Conservation (phyloP, 2,888 invertebrate genomes). For the Hirtodrosophila trivittata region DNA sequence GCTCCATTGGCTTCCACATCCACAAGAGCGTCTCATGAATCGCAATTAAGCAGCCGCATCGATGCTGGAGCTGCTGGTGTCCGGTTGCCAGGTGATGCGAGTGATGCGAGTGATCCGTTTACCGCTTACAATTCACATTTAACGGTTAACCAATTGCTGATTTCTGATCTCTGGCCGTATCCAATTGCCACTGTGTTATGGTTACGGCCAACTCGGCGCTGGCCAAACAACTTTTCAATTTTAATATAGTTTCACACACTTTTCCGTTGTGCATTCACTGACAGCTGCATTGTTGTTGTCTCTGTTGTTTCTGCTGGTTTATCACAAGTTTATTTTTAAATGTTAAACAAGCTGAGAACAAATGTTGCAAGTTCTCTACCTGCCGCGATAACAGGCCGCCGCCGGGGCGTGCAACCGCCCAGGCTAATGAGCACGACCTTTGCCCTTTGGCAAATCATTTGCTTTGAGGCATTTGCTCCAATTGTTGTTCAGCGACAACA, state of each 20-base stretch:
- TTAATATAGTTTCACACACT: constrained; percentile 69
- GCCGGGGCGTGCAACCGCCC: no score
- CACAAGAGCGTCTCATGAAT: no score
- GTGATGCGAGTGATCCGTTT: constrained; percentile 54
- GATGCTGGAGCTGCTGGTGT: constrained; percentile 47
- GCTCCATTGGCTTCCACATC: constrained; percentile 24
- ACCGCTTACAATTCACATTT: constrained; percentile 40
- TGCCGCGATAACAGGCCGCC: no score
- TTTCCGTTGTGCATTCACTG: constrained; percentile 54
- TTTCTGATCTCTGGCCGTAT: constrained; percentile 39
- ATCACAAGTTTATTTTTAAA: constrained; percentile 58
- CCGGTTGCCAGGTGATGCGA: constrained; percentile 68
- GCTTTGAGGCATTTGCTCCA: constrained; percentile 60
- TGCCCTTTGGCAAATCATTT: constrained; percentile 55
- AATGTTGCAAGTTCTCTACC: constrained; percentile 35
- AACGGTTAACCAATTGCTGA: constrained; percentile 54
- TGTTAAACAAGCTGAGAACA: constrained; percentile 59
- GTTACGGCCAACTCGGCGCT: constrained; percentile 69
- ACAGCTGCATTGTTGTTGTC: constrained; percentile 20
- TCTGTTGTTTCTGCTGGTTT: constrained; percentile 32
- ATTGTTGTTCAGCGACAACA: no score
- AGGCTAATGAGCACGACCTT: constrained; percentile 59
- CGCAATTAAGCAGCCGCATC: constrained; percentile 67
- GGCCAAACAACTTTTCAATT: constrained; percentile 79
- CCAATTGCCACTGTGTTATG: constrained; percentile 74